These are phyloP conservation scores for Cantharis flavilabris DNA, from an alignment of 2,888 invertebrate species.

Conservation along the genomic window DNA sequence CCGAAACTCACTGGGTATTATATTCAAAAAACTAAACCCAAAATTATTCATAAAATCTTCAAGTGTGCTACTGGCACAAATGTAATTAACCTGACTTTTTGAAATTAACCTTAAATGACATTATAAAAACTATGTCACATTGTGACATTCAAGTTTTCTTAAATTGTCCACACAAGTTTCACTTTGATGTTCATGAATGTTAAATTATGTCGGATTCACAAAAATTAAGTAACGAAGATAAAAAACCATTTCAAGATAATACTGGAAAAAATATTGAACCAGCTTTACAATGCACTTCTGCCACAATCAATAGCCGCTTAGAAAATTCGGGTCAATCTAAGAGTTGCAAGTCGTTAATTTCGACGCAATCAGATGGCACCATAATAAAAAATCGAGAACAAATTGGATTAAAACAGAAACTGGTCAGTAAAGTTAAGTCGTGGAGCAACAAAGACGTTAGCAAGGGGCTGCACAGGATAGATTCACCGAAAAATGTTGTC, in stretches of 20 bases:
- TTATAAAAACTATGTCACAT: not conserved
- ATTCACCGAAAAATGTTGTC: conserved; percentile 16
- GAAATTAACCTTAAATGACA: not conserved
- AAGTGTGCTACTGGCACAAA: not conserved
- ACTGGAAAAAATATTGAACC: conserved; percentile 2
- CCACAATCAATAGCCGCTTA: conserved; percentile 1
- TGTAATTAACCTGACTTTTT: not conserved
- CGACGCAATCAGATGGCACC: conserved; percentile 32
- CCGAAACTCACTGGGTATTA: not conserved
- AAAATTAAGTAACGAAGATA: not conserved
- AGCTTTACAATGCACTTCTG: conserved; percentile 8
- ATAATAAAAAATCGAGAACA: conserved; percentile 25
- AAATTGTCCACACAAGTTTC: not conserved
- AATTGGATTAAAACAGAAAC: conserved; percentile 32
- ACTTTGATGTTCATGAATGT: not conserved
- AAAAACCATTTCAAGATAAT: not conserved
- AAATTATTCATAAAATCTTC: not conserved
- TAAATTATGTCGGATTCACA: not conserved
- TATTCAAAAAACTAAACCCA: not conserved
- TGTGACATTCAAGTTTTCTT: not conserved
- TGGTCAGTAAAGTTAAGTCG: conserved; percentile 33
- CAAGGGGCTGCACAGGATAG: not conserved
- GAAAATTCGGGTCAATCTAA: conserved; percentile 13
- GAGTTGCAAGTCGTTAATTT: conserved; percentile 18
- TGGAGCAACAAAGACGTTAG: conserved; percentile 31